Percentiles rank a stretch among this genome's conserved stretches.
These are phyloP conservation scores for Rhopilema esculentum DNA, from an alignment of 30 jellyfish, hydroid and myxozoan species.

Conservation along the genomic window DNA sequence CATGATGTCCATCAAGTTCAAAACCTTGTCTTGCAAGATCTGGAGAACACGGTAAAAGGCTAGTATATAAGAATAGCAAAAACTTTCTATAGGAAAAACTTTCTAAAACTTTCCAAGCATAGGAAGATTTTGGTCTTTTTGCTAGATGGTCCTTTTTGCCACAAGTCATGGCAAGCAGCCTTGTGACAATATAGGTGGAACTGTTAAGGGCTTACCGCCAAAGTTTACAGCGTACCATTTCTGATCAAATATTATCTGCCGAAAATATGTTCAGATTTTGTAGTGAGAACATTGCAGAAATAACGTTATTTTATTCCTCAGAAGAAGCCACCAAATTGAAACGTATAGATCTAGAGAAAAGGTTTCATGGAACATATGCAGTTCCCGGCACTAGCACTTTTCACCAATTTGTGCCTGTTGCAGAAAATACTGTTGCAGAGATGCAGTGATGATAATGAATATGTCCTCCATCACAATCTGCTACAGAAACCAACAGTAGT, in stretches of 20 bases:
- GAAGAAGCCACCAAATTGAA: not conserved
- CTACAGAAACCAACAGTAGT: not conserved
- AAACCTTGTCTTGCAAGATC: not conserved
- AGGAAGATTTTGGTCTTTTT: not conserved
- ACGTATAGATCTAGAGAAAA: not conserved
- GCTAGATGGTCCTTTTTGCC: not conserved
- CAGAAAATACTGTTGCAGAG: not conserved
- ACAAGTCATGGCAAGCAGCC: not conserved
- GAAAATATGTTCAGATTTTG: not conserved
- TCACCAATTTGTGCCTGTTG: not conserved
- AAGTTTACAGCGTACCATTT: not conserved
- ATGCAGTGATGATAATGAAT: too few species aligned
- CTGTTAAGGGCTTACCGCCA: too few species aligned
- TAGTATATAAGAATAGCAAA: not conserved
- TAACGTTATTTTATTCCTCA: not conserved
- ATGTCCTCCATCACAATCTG: too few species aligned
- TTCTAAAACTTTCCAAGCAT: not conserved
- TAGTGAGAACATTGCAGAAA: not conserved
- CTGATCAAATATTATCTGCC: not conserved
- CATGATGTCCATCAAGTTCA: slow-evolving; percentile 39
- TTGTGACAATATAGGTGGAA: not conserved
- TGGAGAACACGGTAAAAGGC: not conserved
- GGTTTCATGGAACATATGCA: not conserved
- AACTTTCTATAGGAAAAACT: not conserved
- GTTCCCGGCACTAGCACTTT: not conserved